Conservation (phyloP, 2,797 vertebrate species). For the Xiphorhynchus erythropygius region DNA sequence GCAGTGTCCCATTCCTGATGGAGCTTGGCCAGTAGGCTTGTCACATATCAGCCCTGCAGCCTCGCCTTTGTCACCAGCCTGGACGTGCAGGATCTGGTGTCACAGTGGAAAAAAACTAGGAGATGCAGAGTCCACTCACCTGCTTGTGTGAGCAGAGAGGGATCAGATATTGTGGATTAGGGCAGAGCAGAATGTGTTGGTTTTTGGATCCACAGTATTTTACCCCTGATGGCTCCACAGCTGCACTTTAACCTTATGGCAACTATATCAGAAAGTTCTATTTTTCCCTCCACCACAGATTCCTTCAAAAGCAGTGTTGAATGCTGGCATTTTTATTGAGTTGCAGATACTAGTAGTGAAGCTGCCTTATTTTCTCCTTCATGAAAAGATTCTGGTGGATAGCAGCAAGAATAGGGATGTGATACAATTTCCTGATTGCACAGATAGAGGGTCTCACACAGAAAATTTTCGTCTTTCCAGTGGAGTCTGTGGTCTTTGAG, state of each 20-base stretch:
- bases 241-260: not conserved
- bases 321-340: not conserved
- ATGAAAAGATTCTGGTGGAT: not conserved
- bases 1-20: not conserved
- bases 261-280: fast-evolving
- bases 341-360: not conserved
- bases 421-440: not conserved
- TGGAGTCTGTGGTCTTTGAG: not conserved
- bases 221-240: not conserved
- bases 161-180: not conserved
- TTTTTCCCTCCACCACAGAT: not conserved
- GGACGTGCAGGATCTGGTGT: not conserved
- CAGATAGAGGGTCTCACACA: not conserved
- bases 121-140: fast-evolving
- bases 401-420: not conserved
- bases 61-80: not conserved
- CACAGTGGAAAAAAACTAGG: not conserved
- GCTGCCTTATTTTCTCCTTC: not conserved
- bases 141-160: not conserved
- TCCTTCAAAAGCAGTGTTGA: not conserved
- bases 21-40: not conserved
- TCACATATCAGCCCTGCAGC: not conserved
- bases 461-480: not conserved
- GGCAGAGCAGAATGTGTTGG: not conserved
- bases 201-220: not conserved